Evolutionary conservation across 2,888 invertebrate genomes (phyloP), one percentile per base, ranked within the genome.

Genomic region (Pristionchus entomophagus): DNA sequence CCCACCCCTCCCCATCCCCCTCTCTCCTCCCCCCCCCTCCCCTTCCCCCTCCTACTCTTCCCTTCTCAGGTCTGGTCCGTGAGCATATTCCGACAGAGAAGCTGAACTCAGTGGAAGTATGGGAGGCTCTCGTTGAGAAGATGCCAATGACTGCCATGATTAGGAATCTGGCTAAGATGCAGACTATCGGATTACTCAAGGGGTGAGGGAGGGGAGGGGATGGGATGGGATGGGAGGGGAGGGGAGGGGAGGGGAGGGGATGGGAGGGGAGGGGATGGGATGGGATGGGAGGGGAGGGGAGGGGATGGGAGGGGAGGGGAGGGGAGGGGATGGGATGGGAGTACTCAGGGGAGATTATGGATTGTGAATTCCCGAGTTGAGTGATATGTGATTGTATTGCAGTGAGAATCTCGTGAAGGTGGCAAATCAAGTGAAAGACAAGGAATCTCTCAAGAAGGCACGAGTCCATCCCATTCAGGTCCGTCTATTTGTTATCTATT

Each of bases 81-180:
- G 95, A 96, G 90, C 96, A 96, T 93, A 95, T 96, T n/a, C 96
- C 96, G 85, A 95, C 96, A 10, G 95, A 95, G 91, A 94, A 96
- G 87, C 94, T 96, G 73, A 96, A 96, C 86, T 89, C 88, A 38
- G 77, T 86, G 32, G 87, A 92, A 90, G 92, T 94, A 14, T 94
- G 94, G 94, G 89, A 90, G 22, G 92, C 93, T 4, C 91, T 94
- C 35, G 90, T 94, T 12, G 88, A 92, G 83, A 88, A 91, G 51
- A 94, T 94, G 94, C 94, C 94, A 0, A 93, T 94, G 93, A 94
- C 94, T 6, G 94, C 94, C 0, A 91, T 94, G 90, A 93, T 94
- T 45, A 88, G 94, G 35, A 94, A 94, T 87, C 91, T 94, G 35
- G 93, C 92, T 19, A 93, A 94, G 83, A 91, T 94, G 87, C 92